Conservation (phyloP, 2,888 invertebrate species). For the Entomobrya multifasciata region DNA sequence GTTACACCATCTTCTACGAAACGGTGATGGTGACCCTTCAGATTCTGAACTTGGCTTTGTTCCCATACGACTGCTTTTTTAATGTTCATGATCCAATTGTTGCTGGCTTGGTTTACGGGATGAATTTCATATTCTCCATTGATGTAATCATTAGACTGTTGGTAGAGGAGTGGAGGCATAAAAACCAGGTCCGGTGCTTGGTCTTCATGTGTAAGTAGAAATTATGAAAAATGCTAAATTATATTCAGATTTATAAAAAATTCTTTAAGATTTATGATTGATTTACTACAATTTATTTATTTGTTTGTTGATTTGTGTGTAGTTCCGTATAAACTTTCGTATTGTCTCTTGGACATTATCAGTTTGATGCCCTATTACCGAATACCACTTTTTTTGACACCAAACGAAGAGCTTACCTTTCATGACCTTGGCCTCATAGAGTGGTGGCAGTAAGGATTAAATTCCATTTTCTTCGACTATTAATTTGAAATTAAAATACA, state of each 20-base stretch:
- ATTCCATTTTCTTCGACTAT: neutral
- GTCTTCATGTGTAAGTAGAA: slow-evolving; percentile 56
- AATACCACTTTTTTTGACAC: neutral
- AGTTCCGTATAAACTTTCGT: slow-evolving; percentile 61
- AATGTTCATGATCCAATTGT: slow-evolving; percentile 29
- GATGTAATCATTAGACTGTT: slow-evolving; percentile 66
- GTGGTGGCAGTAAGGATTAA: slow-evolving; percentile 43
- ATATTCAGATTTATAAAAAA: too few species aligned
- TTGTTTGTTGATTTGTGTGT: neutral
- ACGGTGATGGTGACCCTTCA: slow-evolving; percentile 8
- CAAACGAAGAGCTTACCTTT: neutral
- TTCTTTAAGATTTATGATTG: too few species aligned
- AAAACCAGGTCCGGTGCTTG: slow-evolving; percentile 16
- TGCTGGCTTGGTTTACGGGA: neutral
- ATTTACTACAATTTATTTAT: neutral
- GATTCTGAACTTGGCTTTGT: slow-evolving; percentile 14
- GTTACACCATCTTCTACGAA: slow-evolving; percentile 51
- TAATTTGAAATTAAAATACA: neutral
- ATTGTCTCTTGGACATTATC: slow-evolving; percentile 62
- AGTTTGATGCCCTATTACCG: slow-evolving; percentile 56
- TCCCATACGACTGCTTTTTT: slow-evolving; percentile 68
- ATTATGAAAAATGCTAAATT: too few species aligned
- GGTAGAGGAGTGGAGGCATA: slow-evolving; percentile 70
- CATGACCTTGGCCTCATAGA: slow-evolving; percentile 5
- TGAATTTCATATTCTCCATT: slow-evolving; percentile 58